phyloP scores from a whole-genome alignment of 1,140 invertebrate genomes.

The Macrobrachium nipponense region DNA sequence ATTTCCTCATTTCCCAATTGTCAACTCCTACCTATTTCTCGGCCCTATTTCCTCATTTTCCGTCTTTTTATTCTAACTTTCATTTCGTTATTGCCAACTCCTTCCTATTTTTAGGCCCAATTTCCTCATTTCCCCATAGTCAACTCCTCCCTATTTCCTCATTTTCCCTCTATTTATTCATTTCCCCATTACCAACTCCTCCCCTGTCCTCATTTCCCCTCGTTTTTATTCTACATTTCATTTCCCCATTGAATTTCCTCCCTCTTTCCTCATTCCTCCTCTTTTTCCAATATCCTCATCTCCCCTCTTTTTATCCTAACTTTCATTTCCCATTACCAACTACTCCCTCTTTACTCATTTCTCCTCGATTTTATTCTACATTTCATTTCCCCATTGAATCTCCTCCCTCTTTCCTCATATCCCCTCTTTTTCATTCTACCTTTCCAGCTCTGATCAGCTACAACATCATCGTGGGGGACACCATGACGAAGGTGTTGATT shows the following conservation, averaged over 20 bases:
- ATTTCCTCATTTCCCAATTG: too few relatives aligned
- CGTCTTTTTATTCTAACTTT: too few relatives aligned
- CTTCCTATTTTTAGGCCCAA: too few relatives aligned
- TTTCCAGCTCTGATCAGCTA: slow-evolving; percentile 88
- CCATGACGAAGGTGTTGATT: slow-evolving; percentile 84
- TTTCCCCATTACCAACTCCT: not conserved
- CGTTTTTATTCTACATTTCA: not conserved
- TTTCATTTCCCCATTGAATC: not conserved
- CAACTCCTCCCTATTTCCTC: too few relatives aligned
- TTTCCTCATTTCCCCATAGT: too few relatives aligned
- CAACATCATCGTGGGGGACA: slow-evolving; percentile 91
- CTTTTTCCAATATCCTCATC: not conserved
- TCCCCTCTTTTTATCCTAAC: not conserved
- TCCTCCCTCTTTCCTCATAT: not conserved
- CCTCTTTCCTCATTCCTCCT: not conserved
- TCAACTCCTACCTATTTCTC: too few relatives aligned
- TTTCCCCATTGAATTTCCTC: not conserved
- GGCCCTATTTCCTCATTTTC: too few relatives aligned
- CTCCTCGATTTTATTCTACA: not conserved
- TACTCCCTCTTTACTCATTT: too few relatives aligned
- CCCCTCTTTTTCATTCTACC: slow-evolving; percentile 67
- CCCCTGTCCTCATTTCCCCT: not conserved
- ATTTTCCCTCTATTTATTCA: not conserved
- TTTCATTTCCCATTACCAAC: not conserved
- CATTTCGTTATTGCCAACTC: too few relatives aligned